Evolutionary conservation across 2,797 vertebrate genomes (phyloP).

Genomic region (Petrocephalus sullivani): DNA sequence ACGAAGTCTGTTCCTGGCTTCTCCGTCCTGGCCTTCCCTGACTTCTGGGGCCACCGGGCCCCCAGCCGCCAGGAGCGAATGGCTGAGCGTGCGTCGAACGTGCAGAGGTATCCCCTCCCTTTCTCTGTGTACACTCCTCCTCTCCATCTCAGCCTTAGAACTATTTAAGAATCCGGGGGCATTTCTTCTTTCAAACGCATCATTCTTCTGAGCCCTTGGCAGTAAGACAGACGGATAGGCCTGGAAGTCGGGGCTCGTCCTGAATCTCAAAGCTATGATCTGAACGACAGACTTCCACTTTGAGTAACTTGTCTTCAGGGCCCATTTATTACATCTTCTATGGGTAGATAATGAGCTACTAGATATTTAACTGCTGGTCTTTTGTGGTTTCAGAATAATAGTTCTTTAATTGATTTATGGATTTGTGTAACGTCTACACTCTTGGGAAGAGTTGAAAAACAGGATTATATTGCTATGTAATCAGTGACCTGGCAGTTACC

Average conservation of each 20-base stretch:
- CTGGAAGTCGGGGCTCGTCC: neutral
- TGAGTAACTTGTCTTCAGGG: neutral
- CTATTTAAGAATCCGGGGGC: neutral
- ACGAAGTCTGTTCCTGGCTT: constrained; percentile 73
- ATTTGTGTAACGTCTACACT: neutral
- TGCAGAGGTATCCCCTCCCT: constrained; percentile 63
- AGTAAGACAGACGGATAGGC: neutral
- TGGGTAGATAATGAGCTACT: neutral
- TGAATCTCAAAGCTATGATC: neutral
- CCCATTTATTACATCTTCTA: neutral
- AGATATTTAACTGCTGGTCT: constrained; percentile 6
- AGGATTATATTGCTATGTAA: neutral
- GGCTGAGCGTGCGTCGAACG: constrained; percentile 55
- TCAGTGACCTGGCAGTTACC: neutral
- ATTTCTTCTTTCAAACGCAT: constrained; percentile 4
- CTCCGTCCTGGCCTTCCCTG: constrained; percentile 75
- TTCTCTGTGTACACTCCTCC: neutral
- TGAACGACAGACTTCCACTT: neutral
- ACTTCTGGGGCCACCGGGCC: constrained; percentile 82
- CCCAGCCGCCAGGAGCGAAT: constrained; percentile 55
- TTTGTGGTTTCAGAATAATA: neutral
- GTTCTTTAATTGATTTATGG: neutral
- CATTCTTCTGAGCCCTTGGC: neutral
- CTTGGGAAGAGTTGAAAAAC: neutral
- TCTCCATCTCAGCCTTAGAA: neutral